Evolutionary conservation across 2,888 invertebrate species (phyloP), one percentile per base, ranked within the genome.

Genomic region (Drosophila hawaiiensis): DNA sequence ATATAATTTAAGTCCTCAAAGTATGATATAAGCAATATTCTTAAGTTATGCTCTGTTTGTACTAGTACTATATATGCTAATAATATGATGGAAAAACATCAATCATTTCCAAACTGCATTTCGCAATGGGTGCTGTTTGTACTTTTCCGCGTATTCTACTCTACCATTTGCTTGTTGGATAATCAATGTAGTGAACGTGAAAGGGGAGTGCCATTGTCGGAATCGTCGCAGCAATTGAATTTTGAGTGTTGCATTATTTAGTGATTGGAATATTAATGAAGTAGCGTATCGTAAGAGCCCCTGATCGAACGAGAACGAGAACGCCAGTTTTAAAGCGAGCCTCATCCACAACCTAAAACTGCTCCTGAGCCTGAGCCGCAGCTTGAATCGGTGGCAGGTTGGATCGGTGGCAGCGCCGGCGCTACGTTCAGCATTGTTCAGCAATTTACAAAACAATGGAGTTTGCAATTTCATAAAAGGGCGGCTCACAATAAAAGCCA

Each of bases 401-500:
- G 69, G 56, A 64, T 72, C 52, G 33, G 41, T 62, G 70, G 61
- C 80, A 87, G 86, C 90, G 90, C 90, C 90, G 87, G 87, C 87
- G 87, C 87, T 85, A 82, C 63, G 69, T 58, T 58, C 43, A 25
- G 59, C 78, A 79, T 87, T 87, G 87, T 87, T 80, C 65, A 60
- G 72, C 78, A 89, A 85, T 80, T 87, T 76, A 55, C 29, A 41
- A 28, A 76, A 87, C 89, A 87, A 89, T 87, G 76, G 37, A 41
- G 61, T 73, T 64, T 37, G 52, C 25, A 41, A 50, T 55, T 39
- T 25, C 6, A 35, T 25, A 49, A 68, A 31, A 72, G 70, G 75
- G 71, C 76, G 80, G 82, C 61, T 68, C 56, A 89, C 77, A 88
- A 89, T 82, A 85, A 87, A 87, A 87, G 89, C 88, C 84, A 89